Evolutionary conservation across 2,113 vertebrate species (phyloP).

Genomic region (Cottus gobio): DNA sequence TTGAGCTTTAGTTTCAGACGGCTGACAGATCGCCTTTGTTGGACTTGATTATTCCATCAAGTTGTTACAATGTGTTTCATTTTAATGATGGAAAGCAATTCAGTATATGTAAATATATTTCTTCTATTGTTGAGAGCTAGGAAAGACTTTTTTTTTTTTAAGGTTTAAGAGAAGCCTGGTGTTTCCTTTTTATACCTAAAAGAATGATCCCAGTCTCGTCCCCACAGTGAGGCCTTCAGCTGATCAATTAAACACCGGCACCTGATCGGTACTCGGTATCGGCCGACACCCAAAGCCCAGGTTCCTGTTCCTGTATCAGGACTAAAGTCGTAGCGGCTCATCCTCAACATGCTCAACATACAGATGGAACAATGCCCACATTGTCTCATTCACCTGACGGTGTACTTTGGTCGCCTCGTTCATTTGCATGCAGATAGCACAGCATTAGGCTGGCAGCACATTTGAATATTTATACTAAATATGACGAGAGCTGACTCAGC

Average conservation of each 20-base stretch:
- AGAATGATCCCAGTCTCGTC: neutral
- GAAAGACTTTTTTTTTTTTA: too few species aligned
- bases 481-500: slow-evolving; percentile 25
- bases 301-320: neutral
- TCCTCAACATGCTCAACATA: neutral
- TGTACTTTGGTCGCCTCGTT: slow-evolving; percentile 10
- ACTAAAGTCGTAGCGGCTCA: neutral
- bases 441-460: neutral
- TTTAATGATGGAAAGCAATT: neutral
- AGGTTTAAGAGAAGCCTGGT: neutral
- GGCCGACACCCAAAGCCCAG: neutral
- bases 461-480: slow-evolving; percentile 39
- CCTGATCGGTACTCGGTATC: neutral
- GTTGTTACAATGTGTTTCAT: neutral
- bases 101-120: too few species aligned
- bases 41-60: neutral
- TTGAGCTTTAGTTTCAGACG: neutral
- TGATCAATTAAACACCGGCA: neutral
- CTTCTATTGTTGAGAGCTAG: too few species aligned
- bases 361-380: neutral
- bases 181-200: neutral
- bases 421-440: neutral
- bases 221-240: neutral
- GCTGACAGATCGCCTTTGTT: too few species aligned
- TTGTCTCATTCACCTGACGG: too few species aligned